Evolutionary conservation across 2,113 vertebrate species (phyloP).

Genomic region (Semicossyphus pulcher): DNA sequence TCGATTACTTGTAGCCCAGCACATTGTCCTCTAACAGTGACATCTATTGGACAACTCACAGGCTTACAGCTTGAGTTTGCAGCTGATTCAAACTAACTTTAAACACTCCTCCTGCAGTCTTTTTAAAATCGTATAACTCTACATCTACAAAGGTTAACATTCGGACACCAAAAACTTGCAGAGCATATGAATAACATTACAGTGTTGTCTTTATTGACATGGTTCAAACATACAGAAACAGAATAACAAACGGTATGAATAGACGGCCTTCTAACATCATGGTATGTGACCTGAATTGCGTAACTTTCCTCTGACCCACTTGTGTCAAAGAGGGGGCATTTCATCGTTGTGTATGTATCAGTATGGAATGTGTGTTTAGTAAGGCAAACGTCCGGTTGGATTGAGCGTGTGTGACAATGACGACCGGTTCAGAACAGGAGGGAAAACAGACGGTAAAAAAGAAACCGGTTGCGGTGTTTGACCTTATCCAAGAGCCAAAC

Average conservation of each 20-base stretch:
- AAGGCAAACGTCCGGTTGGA: slow-evolving; percentile 58
- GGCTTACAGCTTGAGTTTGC: too few species aligned
- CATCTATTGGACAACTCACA: slow-evolving; percentile 23
- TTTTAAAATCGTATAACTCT: too few species aligned
- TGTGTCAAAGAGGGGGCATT: slow-evolving; percentile 11
- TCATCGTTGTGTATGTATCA: not conserved
- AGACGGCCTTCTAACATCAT: slow-evolving; percentile 1
- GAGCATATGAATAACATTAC: slow-evolving; percentile 17
- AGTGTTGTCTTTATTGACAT: slow-evolving; percentile 70
- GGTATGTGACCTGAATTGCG: slow-evolving; percentile 37
- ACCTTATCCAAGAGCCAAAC: slow-evolving; percentile 20
- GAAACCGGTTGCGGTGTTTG: not conserved
- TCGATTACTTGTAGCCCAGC: not conserved
- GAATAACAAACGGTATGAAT: slow-evolving; percentile 38
- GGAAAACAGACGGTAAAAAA: not conserved
- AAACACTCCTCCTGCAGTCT: too few species aligned
- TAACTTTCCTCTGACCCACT: not conserved
- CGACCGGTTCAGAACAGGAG: not conserved
- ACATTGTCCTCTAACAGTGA: not conserved
- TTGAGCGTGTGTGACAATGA: not conserved
- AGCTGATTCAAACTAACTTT: too few species aligned
- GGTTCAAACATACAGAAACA: slow-evolving; percentile 58
- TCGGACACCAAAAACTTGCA: not conserved
- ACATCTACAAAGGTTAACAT: not conserved
- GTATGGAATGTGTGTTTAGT: slow-evolving; percentile 68